Evolutionary conservation across 2,888 invertebrate genomes (phyloP).

Genomic region (Mesodorylaimus sp.): DNA sequence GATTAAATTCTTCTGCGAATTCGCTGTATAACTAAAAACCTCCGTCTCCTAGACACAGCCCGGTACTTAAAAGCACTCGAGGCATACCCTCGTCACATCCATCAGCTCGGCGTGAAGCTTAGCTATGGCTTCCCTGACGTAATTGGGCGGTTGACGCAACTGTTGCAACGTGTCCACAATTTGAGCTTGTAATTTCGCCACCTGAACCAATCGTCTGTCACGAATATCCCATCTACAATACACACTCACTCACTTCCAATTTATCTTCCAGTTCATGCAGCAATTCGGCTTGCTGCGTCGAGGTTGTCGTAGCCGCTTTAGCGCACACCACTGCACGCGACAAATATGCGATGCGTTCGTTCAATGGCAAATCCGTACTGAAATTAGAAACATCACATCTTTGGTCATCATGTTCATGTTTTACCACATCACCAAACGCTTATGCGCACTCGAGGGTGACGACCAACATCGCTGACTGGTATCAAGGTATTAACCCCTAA

Average conservation of each 20-base stretch:
- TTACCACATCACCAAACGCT: too few species aligned
- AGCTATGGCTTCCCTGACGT: constrained; percentile 41
- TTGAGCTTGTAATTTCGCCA: constrained; percentile 21
- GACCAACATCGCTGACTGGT: too few species aligned
- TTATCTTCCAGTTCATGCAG: constrained; percentile 77
- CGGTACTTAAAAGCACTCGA: too few species aligned
- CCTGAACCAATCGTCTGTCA: neutral
- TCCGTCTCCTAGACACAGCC: too few species aligned
- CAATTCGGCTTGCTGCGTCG: constrained; percentile 46
- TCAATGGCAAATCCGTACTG: constrained; percentile 53
- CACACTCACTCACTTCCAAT: constrained; percentile 50
- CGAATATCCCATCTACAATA: neutral
- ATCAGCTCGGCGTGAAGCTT: constrained; percentile 60
- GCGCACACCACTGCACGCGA: constrained; percentile 85
- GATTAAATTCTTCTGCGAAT: constrained; percentile 68
- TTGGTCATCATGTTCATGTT: too few species aligned
- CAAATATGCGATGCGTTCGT: constrained; percentile 68
- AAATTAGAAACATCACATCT: too few species aligned
- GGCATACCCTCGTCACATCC: constrained; percentile 68
- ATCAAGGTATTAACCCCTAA: too few species aligned
- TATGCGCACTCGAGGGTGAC: too few species aligned
- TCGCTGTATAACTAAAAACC: constrained; percentile 56
- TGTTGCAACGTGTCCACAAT: constrained; percentile 48
- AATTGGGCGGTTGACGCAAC: constrained; percentile 32
- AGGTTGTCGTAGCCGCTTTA: constrained; percentile 44